These are phyloP conservation scores for Hypsopygia costalis DNA, from an alignment of 2,888 invertebrate genomes.

Conservation along the genomic window DNA sequence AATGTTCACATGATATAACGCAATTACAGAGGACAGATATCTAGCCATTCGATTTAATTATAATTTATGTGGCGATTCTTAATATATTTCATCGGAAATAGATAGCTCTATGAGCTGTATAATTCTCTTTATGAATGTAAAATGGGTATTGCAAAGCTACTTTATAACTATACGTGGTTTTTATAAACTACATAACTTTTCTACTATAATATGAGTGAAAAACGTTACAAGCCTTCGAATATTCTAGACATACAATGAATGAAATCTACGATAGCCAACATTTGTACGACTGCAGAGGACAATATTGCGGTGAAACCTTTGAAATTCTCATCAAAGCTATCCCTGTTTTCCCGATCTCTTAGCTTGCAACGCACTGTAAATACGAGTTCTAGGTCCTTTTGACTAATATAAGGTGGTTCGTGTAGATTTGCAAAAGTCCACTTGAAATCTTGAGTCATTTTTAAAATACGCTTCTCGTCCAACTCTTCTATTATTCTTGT, in stretches of 20 bases:
- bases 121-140: no score
- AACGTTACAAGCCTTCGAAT: no score
- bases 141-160: no score
- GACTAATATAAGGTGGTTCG: conserved; percentile 45
- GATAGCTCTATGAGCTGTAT: no score
- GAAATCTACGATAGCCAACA: conserved; percentile 35
- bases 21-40: no score
- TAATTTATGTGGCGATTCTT: no score
- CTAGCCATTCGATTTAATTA: no score
- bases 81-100: no score
- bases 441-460: conserved; percentile 22
- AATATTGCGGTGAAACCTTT: conserved; percentile 70
- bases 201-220: no score
- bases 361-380: conserved; percentile 42
- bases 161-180: no score
- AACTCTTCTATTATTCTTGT: conserved; percentile 36
- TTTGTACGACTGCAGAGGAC: conserved; percentile 60
- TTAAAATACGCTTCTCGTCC: conserved; percentile 24
- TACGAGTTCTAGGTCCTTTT: conserved; percentile 42
- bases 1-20: no score
- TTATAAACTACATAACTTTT: background rate
- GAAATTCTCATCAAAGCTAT: conserved; percentile 69
- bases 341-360: conserved; percentile 35
- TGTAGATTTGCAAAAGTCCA: conserved; percentile 29
- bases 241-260: conserved; percentile 17